Conservation (phyloP, 2,113 vertebrate genomes). For the Anseranas semipalmata region DNA sequence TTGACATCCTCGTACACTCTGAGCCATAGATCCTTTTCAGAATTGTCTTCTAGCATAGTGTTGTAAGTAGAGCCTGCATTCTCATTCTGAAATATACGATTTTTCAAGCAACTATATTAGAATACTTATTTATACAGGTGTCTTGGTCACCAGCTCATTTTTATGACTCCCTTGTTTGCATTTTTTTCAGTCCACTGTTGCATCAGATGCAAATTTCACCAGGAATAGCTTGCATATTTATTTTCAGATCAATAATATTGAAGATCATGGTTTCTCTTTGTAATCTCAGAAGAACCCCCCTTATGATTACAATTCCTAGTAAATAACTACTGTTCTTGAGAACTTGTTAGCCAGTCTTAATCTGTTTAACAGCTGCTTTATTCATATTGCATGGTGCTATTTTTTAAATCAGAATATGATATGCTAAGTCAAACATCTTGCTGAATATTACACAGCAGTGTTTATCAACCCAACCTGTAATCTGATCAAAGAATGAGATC, state of each 20-base stretch:
- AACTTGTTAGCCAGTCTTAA: neutral
- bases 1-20: neutral
- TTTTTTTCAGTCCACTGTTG: neutral
- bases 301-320: neutral
- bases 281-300: neutral
- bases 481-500: constrained; percentile 12
- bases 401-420: neutral
- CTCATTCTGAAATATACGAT: neutral
- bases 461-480: neutral
- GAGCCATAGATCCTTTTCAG: neutral
- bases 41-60: neutral
- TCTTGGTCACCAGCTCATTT: neutral
- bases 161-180: neutral
- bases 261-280: neutral
- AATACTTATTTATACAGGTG: neutral
- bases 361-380: neutral
- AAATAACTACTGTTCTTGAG: neutral
- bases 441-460: neutral
- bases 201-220: neutral
- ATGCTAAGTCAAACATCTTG: neutral
- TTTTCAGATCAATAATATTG: neutral
- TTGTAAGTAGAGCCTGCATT: neutral
- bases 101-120: neutral
- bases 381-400: neutral
- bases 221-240: neutral